phyloP scores from a whole-genome alignment of 1,140 invertebrate species.

The Danaus melanippus region DNA sequence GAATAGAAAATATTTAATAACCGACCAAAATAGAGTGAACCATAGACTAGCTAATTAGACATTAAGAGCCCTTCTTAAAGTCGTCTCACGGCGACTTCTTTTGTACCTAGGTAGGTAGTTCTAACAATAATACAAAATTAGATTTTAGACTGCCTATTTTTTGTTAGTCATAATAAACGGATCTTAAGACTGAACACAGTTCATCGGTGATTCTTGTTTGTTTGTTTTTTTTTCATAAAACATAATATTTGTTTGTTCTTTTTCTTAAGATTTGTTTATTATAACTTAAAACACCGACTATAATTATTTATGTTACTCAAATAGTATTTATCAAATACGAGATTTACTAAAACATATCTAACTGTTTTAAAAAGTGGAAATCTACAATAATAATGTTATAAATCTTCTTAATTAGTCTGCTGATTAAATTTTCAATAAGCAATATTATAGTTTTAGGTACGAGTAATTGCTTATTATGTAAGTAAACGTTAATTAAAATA shows the following conservation, averaged over 20 bases:
- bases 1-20: constrained; percentile 4
- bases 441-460: too few species aligned
- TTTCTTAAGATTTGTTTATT: constrained; percentile 60
- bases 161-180: constrained; percentile 49
- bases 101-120: constrained; percentile 16
- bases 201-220: too few species aligned
- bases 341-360: too few species aligned
- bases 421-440: too few species aligned
- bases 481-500: too few species aligned
- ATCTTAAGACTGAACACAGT: constrained; percentile 49
- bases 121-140: constrained; percentile 27
- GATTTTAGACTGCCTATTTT: constrained; percentile 17
- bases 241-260: constrained; percentile 5
- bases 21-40: constrained; percentile 20
- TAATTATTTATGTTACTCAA: not conserved
- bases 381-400: too few species aligned
- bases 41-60: constrained; percentile 19
- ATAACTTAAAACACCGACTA: constrained; percentile 16
- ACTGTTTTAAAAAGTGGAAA: too few species aligned
- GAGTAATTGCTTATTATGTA: too few species aligned
- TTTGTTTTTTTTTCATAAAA: too few species aligned
- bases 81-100: constrained; percentile 6
- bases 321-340: constrained; percentile 1
- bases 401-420: too few species aligned
- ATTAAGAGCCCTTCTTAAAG: constrained; percentile 14